Conservation (phyloP, 1,140 invertebrate genomes). For the Cherax quadricarinatus region DNA sequence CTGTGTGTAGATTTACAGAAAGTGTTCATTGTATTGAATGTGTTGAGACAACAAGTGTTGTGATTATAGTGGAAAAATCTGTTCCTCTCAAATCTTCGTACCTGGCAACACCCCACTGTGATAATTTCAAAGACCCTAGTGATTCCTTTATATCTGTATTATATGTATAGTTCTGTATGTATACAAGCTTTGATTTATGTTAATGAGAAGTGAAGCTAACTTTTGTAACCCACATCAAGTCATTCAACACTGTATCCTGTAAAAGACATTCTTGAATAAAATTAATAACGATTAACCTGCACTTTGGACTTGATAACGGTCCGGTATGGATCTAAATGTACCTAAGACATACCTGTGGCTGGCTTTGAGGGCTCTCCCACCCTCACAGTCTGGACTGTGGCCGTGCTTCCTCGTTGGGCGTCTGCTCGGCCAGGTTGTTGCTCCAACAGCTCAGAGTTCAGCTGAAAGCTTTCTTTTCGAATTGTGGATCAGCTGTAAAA, state of each 20-base stretch:
- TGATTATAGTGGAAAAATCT: neutral
- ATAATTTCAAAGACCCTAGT: constrained; percentile 12
- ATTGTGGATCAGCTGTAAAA: too few species aligned
- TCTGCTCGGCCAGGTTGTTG: too few species aligned
- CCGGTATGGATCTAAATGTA: too few species aligned
- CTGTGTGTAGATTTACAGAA: neutral
- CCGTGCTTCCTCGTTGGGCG: too few species aligned
- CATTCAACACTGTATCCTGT: neutral
- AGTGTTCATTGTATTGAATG: neutral
- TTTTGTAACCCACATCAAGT: neutral
- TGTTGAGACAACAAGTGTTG: neutral
- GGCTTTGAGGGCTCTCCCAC: too few species aligned
- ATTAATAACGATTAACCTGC: too few species aligned
- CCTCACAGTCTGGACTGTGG: too few species aligned
- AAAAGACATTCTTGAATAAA: neutral
- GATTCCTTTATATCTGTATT: neutral
- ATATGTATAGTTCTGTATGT: neutral
- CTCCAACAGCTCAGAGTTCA: too few species aligned
- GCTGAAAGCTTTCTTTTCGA: too few species aligned
- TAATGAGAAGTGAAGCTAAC: neutral
- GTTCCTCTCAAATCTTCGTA: neutral
- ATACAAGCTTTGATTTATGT: neutral
- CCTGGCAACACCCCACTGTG: neutral
- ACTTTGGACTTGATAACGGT: too few species aligned
- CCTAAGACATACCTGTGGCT: too few species aligned